These are phyloP conservation scores for Clarias pachynema DNA, from an alignment of 2,797 vertebrate genomes.

Conservation along the genomic window DNA sequence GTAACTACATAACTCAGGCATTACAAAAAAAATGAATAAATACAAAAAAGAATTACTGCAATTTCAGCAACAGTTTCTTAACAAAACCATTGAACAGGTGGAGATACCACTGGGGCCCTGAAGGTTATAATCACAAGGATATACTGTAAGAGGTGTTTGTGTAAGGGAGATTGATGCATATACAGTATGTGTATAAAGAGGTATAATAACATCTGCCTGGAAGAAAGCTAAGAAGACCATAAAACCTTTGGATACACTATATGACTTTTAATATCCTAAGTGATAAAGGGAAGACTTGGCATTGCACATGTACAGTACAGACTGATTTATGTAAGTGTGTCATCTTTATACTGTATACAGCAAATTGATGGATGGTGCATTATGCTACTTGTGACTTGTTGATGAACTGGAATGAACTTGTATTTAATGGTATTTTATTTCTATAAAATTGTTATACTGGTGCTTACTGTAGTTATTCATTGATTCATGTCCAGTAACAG, in stretches of 20 bases:
- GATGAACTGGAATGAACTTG: neutral
- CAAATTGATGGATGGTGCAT: neutral
- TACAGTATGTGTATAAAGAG: neutral
- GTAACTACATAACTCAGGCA: neutral
- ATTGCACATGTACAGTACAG: neutral
- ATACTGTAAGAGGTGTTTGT: neutral
- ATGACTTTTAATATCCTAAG: constrained; percentile 26
- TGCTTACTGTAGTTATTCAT: neutral
- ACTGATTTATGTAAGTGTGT: neutral
- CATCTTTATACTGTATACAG: neutral
- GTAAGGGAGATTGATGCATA: neutral
- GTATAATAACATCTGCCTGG: neutral
- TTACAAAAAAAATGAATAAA: neutral
- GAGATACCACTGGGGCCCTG: neutral
- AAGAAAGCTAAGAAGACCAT: constrained; percentile 16
- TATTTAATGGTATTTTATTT: no score
- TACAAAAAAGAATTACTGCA: neutral
- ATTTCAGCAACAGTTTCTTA: neutral
- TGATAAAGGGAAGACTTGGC: constrained; percentile 15
- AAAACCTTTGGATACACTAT: constrained; percentile 17
- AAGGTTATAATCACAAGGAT: neutral
- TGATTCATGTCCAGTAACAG: neutral
- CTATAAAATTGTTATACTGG: neutral
- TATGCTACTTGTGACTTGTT: neutral
- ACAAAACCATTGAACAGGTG: neutral